Percentiles rank a stretch among this genome's conserved stretches.
Conservation (phyloP, 1,140 invertebrate genomes). For the Apis dorsata region DNA sequence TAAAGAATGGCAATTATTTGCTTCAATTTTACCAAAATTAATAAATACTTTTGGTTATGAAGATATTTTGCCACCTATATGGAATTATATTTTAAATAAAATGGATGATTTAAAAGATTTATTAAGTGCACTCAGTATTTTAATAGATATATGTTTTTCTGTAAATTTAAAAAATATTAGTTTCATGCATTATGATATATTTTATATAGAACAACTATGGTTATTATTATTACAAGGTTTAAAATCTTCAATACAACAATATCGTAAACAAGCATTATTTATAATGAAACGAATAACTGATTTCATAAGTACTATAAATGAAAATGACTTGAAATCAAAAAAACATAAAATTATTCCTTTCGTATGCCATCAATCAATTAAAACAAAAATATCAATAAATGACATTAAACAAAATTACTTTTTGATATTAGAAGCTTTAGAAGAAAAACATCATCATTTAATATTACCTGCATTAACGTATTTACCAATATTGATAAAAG, state of each 20-base stretch:
- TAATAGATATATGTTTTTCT: constrained; percentile 59
- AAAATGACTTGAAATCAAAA: constrained; percentile 1
- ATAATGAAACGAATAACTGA: constrained; percentile 71
- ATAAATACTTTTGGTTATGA: constrained; percentile 45
- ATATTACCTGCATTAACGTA: constrained; percentile 79
- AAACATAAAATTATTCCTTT: constrained; percentile 60
- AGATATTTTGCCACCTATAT: constrained; percentile 44
- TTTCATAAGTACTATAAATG: constrained; percentile 50
- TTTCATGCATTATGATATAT: constrained; percentile 45
- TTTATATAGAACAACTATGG: constrained; percentile 61
- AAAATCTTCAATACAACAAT: constrained; percentile 52
- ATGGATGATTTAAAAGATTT: constrained; percentile 41
- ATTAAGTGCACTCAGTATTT: constrained; percentile 58
- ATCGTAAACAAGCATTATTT: constrained; percentile 74
- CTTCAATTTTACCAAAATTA: constrained; percentile 64
- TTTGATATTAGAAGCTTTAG: constrained; percentile 81
- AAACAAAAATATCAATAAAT: constrained; percentile 35
- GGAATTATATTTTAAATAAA: constrained; percentile 44
- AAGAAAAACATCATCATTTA: constrained; percentile 84
- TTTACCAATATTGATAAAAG: constrained; percentile 69
- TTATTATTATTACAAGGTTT: constrained; percentile 58
- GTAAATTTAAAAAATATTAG: constrained; percentile 13
- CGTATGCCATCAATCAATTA: constrained; percentile 38
- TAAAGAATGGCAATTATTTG: constrained; percentile 60
- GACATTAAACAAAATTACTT: constrained; percentile 75